Percentiles rank a stretch among this genome's conserved stretches.
phyloP scores from a whole-genome alignment of 2,113 vertebrate species.

The Agapornis roseicollis region DNA sequence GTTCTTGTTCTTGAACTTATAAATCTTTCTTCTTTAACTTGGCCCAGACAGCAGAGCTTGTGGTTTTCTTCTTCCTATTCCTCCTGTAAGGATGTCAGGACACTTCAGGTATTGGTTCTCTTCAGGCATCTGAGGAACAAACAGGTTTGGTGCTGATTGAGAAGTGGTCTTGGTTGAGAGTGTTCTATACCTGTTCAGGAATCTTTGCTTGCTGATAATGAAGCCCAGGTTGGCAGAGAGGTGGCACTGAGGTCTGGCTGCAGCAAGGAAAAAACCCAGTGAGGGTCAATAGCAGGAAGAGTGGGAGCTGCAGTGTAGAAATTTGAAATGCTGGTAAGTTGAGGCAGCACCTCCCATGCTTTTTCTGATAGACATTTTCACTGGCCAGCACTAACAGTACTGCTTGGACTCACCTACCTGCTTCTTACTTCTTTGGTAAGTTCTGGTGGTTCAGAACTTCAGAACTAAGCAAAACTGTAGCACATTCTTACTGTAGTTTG shows the following conservation, averaged over 20 bases:
- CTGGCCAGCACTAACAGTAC: rapidly evolving
- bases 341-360: background rate
- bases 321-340: background rate
- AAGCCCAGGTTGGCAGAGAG: background rate
- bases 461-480: background rate
- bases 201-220: background rate
- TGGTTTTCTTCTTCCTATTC: background rate
- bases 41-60: background rate
- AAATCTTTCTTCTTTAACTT: background rate
- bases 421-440: background rate
- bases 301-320: background rate
- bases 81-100: background rate
- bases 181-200: background rate
- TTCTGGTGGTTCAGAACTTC: background rate
- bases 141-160: background rate
- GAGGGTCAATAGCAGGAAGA: background rate
- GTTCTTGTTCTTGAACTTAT: background rate
- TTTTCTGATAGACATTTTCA: background rate
- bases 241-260: background rate
- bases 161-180: background rate
- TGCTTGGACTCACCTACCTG: background rate
- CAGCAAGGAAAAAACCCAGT: background rate
- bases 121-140: background rate
- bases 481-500: background rate
- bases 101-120: rapidly evolving